Base-by-base conservation (phyloP, 1,140 invertebrate genomes). In the Coboldia fuscipes region DNA sequence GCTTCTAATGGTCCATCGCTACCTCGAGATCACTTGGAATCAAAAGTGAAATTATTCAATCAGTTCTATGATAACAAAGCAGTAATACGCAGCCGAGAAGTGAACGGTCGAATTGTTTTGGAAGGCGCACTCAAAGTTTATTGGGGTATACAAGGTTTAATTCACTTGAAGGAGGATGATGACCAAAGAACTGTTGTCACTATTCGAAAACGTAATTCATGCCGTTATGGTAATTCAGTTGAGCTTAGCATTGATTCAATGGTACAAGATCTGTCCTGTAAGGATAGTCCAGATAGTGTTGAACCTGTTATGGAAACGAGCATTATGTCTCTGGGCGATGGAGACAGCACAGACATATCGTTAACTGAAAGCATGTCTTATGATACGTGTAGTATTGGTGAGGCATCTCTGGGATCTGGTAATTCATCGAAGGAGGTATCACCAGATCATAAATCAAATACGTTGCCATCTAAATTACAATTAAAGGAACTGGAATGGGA, bases 121-220 rank as follows among this genome's bases (percentile, higher is more conserved):
- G 76, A 83, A 61, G 80, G 81, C 13, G 72, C 75, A 3, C 52
- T 86, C 38, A 59, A 77, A 42, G 79, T 88, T 37, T 75, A 80
- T 57, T 88, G 83, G 83, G 82, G 81, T 28, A 72, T 86, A 2
- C 65, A 72, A 22, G 75, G 77, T 34, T 70, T 81, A 2, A 86
- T 88, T 42, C 78, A 83, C 54, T 56, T 88, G 5, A 81, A 84
- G 55, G 79, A 86, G 56, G 79, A 84, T 51, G 80, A 84, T 52
- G 78, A 86, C 57, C 75, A 84, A 41, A 57, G 76, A 29, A 75
- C 71, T 3, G 70, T 78, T 22, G 67, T 76, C 7, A 71, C 68
- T 13, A 68, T 75, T 12, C 57, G 72, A 27, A 72, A 76, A 44
- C 57, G 72, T 39, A 76, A 76, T 52, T 76, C 72, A 0, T 72